Evolutionary conservation across 64 coral and sea anemone genomes (phyloP).

Genomic region (Montipora cactus): DNA sequence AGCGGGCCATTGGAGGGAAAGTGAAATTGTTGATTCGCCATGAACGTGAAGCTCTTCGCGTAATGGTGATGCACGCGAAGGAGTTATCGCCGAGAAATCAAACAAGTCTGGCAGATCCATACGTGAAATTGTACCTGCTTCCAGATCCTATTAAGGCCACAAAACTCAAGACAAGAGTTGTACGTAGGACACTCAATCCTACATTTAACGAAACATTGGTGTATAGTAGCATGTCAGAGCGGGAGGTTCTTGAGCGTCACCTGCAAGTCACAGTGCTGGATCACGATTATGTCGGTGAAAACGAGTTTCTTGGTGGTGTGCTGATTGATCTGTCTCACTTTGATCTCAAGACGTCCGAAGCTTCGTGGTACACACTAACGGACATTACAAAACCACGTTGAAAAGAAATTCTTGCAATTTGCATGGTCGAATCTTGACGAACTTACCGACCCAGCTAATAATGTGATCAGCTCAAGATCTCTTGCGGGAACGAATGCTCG

Average conservation of each 20-base stretch:
- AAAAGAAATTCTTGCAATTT: background rate
- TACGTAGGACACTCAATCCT: slow-evolving; percentile 81
- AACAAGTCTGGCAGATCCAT: slow-evolving; percentile 83
- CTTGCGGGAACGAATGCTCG: too few relatives aligned
- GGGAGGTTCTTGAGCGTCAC: slow-evolving; percentile 49
- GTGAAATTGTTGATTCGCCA: slow-evolving; percentile 87
- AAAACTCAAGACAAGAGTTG: slow-evolving; percentile 95
- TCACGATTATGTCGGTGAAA: slow-evolving; percentile 91
- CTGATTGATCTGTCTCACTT: slow-evolving; percentile 81
- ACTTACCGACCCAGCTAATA: too few relatives aligned
- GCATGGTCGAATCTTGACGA: too few relatives aligned
- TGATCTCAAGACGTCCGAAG: slow-evolving; percentile 63
- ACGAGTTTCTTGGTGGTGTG: slow-evolving; percentile 95
- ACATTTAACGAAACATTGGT: slow-evolving; percentile 95
- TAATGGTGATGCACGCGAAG: slow-evolving; percentile 98
- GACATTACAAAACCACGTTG: slow-evolving; percentile 73
- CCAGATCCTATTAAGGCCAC: slow-evolving; percentile 92
- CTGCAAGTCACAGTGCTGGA: slow-evolving; percentile 97
- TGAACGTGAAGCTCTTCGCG: slow-evolving; percentile 59
- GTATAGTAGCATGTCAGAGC: slow-evolving; percentile 61
- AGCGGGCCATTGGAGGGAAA: slow-evolving; percentile 58
- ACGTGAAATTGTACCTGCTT: slow-evolving; percentile 94
- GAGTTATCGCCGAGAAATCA: slow-evolving; percentile 78
- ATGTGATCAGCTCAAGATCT: too few relatives aligned
- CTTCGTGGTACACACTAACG: slow-evolving; percentile 75